Conservation (phyloP, 2,797 vertebrate genomes). For the Knipowitschia caucasica region DNA sequence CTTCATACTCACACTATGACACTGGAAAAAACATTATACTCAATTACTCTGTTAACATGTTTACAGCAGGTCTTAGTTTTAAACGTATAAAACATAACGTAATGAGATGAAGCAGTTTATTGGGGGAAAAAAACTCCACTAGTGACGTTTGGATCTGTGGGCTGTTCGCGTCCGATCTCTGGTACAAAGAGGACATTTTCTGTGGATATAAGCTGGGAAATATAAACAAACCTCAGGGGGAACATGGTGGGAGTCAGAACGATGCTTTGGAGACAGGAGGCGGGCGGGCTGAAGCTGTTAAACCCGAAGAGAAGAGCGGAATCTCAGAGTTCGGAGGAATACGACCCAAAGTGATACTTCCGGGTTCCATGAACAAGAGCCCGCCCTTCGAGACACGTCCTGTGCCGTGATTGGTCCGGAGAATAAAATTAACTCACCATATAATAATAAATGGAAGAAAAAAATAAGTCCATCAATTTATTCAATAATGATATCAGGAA, state of each 20-base stretch:
- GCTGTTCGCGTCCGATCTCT: not conserved
- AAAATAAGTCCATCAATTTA: too few species aligned
- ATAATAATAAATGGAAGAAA: too few species aligned
- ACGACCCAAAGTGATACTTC: conserved; percentile 9
- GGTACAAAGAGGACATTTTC: not conserved
- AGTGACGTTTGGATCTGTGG: not conserved
- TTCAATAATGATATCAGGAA: too few species aligned
- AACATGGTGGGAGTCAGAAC: conserved; percentile 40
- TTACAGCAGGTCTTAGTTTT: too few species aligned
- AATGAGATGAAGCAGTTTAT: not conserved
- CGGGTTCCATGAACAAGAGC: conserved; percentile 1
- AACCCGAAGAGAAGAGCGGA: not conserved
- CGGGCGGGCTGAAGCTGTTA: not conserved
- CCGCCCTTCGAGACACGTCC: conserved; percentile 29
- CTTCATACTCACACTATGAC: too few species aligned
- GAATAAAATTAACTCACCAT: too few species aligned
- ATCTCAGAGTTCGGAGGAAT: not conserved
- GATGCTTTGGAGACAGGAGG: too few species aligned
- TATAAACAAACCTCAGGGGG: conserved; percentile 53
- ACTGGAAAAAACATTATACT: too few species aligned
- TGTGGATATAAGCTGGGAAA: not conserved
- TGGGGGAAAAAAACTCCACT: not conserved
- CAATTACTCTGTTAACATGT: too few species aligned
- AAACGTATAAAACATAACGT: too few species aligned
- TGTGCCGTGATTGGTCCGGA: accelerated